These are phyloP conservation scores for Cryptus viduatorius DNA, from an alignment of 2,888 invertebrate species.

Conservation along the genomic window DNA sequence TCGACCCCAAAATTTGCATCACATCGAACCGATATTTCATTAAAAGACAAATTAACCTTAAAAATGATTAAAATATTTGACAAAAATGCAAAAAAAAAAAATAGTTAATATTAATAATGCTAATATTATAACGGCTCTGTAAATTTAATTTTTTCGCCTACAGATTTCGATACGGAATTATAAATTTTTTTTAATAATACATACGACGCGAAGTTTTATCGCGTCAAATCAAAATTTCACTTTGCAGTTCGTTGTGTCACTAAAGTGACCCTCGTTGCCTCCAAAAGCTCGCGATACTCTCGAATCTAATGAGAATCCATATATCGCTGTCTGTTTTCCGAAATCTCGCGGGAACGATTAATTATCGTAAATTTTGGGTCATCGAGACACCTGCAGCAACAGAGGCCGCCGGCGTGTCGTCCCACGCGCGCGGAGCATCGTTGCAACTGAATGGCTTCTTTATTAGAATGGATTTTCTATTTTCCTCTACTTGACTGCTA, in stretches of 20 bases:
- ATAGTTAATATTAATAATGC: background rate
- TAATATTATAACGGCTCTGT: background rate
- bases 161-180: too few relatives aligned
- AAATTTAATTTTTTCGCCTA: too few relatives aligned
- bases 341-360: slow-evolving; percentile 36
- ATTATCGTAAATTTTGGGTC: slow-evolving; percentile 52
- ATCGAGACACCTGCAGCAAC: slow-evolving; percentile 48
- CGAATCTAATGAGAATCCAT: background rate
- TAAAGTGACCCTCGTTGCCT: slow-evolving; percentile 13
- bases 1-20: background rate
- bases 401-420: slow-evolving; percentile 8
- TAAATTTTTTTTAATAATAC: too few relatives aligned
- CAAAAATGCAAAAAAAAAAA: background rate
- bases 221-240: background rate
- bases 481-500: background rate
- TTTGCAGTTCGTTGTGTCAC: background rate
- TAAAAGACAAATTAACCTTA: background rate
- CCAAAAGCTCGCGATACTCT: background rate
- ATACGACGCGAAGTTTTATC: background rate
- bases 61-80: background rate
- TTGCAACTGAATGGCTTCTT: slow-evolving; percentile 48
- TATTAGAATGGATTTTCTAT: slow-evolving; percentile 43
- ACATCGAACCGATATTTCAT: background rate
- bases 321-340: slow-evolving; percentile 33
- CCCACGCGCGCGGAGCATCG: slow-evolving; percentile 32